Base-by-base conservation (phyloP, 2,797 vertebrate species). In the Melanotaenia trifasciata region DNA sequence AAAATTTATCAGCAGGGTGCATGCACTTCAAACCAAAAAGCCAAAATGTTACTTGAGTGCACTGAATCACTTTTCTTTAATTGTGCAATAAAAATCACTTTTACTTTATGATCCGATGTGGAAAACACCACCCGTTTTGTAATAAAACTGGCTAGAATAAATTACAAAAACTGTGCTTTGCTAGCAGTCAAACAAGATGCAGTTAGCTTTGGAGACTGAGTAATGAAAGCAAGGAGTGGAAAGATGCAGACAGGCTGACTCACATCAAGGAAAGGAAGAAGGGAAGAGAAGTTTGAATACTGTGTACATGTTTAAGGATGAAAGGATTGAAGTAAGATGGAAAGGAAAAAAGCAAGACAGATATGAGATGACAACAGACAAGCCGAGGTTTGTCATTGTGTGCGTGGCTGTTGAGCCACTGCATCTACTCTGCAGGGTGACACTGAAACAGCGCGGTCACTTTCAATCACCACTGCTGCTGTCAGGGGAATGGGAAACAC, bases 371-470 rank as follows among this genome's bases (percentile, higher is more conserved):
- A 63, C 63, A 68, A 58, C 72, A 61, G 70, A 72, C 51, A 54
- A 54, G 72, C 32, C 36, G 16, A 60, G 57, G 60, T 47, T 28
- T 67, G 64, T 61, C 22, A 13, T 6, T 9, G 35, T 67, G 33
- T 28, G 56, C 66, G 35, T 5, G 22, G 36, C 53, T 79, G 76
- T 57, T 57, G 74, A 83, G 67, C 63, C 58, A 62, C 51, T n/a
- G 66, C 76, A 54, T 68, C 78, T 86, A 76, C 72, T 89, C 82
- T 72, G 69, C 74, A 33, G 77, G 76, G 73, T 63, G 84, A 86
- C 85, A 80, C 76, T 77, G 82, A 87, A 84, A 85, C 83, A 83
- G 60, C 74, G 35, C 43, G 80, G 83, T 76, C 83, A 87, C 84
- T 87, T 90, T 86, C 88, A 88, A 81, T 90, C 84, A 67, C 67